Base-by-base conservation (phyloP, 2,113 vertebrate genomes). In the Lepus timidus region DNA sequence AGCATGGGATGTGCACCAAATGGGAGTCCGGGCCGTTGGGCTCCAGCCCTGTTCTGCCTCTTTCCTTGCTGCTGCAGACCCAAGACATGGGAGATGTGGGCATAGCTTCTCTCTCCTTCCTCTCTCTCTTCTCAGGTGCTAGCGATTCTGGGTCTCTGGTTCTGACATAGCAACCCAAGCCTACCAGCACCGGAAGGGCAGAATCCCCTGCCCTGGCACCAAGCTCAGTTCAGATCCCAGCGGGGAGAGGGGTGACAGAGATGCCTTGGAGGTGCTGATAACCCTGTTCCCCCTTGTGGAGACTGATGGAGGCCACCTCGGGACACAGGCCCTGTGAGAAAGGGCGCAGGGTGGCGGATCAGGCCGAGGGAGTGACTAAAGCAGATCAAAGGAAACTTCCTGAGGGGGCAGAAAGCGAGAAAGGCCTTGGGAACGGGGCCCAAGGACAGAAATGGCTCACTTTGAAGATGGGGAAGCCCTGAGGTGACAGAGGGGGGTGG, bases 341-440 rank as follows among this genome's bases (percentile, higher is more conserved):
- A 61, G 51, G 75, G 64, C 4, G 10, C 76, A 94, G 25, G 9
- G 14, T 96, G 79, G 16, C 71, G 39, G 51, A 49, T 86, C 52
- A 68, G 65, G 29, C 85, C 51, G 44, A 90, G 68, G 84, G 36
- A 76, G n/a, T 73, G 73, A 83, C 58, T 86, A 67, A 68, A 85
- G 9, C 12, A 67, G 68, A 95, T 79, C 73, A 74, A 74, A 83
- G 74, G 75, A 78, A 81, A 0, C 67, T 95, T 90, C n/a, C 51
- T 36, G n/a, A 55, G 68, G 75, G 22, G 31, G 19, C 81, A 31
- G 68, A 65, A 62, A 64, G 22, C 75, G 19, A 65, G 33, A 67
- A 58, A 73, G 68, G 17, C 93, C 81, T 89, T 88, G 85, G 81
- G 85, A 92, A 85, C 27, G 39, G 31, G 31, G 49, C 62, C 64